Conservation (phyloP, 2,113 vertebrate species). For the Chinchilla lanigera region DNA sequence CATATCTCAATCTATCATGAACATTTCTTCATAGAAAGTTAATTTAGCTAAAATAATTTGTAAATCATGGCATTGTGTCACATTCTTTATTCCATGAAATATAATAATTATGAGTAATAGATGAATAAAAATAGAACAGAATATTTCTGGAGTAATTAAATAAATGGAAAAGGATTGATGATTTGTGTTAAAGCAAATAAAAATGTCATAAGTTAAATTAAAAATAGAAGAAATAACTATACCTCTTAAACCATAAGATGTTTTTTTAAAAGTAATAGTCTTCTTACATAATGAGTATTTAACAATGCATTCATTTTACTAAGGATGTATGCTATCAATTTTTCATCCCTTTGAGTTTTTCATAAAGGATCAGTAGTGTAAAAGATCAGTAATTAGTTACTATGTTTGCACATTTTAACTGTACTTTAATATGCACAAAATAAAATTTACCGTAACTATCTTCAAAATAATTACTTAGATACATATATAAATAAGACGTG, state of each 20-base stretch:
- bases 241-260: neutral
- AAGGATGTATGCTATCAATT: neutral
- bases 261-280: no score
- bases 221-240: neutral
- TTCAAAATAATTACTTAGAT: neutral
- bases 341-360: neutral
- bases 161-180: neutral
- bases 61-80: neutral
- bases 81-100: neutral
- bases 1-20: neutral
- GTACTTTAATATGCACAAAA: neutral
- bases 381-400: neutral
- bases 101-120: neutral
- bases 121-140: neutral
- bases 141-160: neutral
- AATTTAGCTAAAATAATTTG: neutral
- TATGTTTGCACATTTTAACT: neutral
- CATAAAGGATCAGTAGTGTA: no score
- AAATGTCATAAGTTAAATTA: neutral
- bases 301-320: neutral
- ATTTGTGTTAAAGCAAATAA: neutral
- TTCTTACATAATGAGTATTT: no score
- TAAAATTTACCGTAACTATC: neutral
- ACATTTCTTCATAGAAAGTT: neutral
- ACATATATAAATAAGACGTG: neutral